Evolutionary conservation across 2,888 invertebrate species (phyloP).

Genomic region (Lasioglossum villosulum): DNA sequence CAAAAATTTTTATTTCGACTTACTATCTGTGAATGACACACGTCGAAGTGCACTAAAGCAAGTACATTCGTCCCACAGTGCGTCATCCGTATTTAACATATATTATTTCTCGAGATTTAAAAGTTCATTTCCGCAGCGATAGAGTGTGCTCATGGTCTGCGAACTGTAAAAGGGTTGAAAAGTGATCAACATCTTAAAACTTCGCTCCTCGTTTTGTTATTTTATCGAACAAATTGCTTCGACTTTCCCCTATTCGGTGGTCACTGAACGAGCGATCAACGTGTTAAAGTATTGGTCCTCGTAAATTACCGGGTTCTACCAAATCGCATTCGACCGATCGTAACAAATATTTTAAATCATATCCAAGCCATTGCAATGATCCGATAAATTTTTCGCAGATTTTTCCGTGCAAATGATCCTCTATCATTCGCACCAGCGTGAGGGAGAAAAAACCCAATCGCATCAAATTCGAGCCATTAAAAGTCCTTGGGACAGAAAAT

Average conservation of each 20-base stretch:
- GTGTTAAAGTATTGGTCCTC: background rate
- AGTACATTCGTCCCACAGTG: too few species aligned
- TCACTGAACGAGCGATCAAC: background rate
- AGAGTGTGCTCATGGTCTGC: background rate
- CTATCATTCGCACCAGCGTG: background rate
- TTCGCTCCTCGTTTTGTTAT: background rate
- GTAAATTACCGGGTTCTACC: background rate
- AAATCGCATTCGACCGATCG: background rate
- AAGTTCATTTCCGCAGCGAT: background rate
- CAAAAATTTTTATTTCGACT: too few species aligned
- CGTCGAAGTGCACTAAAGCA: too few species aligned
- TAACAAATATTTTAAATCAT: background rate
- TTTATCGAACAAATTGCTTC: background rate
- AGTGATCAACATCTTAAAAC: background rate
- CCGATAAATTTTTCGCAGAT: background rate
- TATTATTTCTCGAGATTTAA: background rate
- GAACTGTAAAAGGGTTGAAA: background rate
- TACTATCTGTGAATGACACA: too few species aligned
- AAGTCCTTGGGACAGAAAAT: slow-evolving; percentile 5
- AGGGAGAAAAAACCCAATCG: background rate
- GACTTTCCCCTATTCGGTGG: too few species aligned
- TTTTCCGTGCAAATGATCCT: background rate
- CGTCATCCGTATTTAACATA: background rate
- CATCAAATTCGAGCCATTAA: background rate
- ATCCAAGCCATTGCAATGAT: background rate